Evolutionary conservation across 1,140 invertebrate species (phyloP).

Genomic region (Zaprionus ornatus): DNA sequence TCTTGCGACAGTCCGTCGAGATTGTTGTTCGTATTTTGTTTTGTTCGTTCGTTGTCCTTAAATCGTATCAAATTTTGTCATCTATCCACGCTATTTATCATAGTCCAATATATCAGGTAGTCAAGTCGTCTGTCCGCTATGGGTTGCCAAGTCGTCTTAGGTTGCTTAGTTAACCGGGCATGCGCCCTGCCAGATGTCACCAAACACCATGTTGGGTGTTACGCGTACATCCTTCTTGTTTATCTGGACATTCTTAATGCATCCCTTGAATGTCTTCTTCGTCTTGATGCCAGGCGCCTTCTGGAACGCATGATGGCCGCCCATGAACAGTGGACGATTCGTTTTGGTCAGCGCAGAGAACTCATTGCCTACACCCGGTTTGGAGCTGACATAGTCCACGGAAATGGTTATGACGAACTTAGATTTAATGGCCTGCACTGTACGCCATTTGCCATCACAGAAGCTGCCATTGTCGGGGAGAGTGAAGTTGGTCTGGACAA

Average conservation of each 20-base stretch:
- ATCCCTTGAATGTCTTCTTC: conserved; percentile 91
- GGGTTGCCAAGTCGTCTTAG: neutral
- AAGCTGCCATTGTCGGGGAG: conserved; percentile 89
- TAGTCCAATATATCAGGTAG: neutral
- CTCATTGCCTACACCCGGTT: conserved; percentile 86
- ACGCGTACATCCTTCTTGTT: conserved; percentile 86
- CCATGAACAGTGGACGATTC: conserved; percentile 93
- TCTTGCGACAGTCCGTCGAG: conserved; percentile 37
- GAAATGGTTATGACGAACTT: conserved; percentile 76
- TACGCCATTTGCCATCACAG: conserved; percentile 98
- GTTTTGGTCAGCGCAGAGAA: conserved; percentile 90
- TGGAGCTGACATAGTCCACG: conserved; percentile 70
- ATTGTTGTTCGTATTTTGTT: conserved; percentile 62
- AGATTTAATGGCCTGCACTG: conserved; percentile 74
- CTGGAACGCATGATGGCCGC: conserved; percentile 89
- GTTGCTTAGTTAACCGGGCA: conserved; percentile 88
- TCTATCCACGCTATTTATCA: neutral
- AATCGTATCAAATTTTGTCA: conserved; percentile 31
- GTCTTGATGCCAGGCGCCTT: conserved; percentile 86
- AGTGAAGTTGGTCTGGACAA: conserved; percentile 88
- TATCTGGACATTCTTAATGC: conserved; percentile 90
- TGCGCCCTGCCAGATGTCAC: conserved; percentile 88
- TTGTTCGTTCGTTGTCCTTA: conserved; percentile 68
- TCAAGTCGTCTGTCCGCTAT: conserved; percentile 40
- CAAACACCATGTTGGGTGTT: conserved; percentile 86